Base-by-base conservation (phyloP, 2,113 vertebrate genomes). In the Poecilia latipinna region DNA sequence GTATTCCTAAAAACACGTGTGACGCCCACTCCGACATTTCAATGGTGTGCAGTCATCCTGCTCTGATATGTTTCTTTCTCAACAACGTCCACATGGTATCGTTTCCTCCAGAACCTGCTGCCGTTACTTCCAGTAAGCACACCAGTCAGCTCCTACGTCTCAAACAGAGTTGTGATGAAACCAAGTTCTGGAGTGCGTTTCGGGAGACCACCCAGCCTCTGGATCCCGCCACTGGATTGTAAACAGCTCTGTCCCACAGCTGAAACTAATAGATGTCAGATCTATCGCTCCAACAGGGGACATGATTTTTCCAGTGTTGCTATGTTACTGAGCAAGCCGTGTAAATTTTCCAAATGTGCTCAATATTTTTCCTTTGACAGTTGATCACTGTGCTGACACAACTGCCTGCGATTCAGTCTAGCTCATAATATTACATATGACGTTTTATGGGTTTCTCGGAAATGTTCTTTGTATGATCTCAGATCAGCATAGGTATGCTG, bases 231-330 rank as follows among this genome's bases (percentile, higher is more conserved):
- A 84, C 86, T 84, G 79, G 72, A 88, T 92, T 88, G 79, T 89
- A 91, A 93, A 91, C 90, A 91, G 78, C 78, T 86, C 72, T 15
- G 63, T 78, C 76, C 51, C 82, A 76, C 91, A 92, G 80, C 92
- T 93, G 91, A 91, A 93, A 91, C 76, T 88, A 92, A 92, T 93
- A 86, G 66, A 91, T 89, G 87, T 91, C 86, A 86, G 68, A 88
- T 87, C 70, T 79, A 83, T 91, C 85, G 88, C 76, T 88, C 78
- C 70, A 85, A 91, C 77, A 76, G 42, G 51, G 82, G 57, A 77
- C 75, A 35, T 70, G 31, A 74, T 82, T 87, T 37, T 87, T 70
- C 66, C 68, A 82, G 32, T 61, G 67, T 66, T 74, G 39, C 72
- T 72, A 77, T 62, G 73, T 67, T 73, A 71, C 68, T 65, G 3